Evolutionary conservation across 2,113 vertebrate genomes (phyloP).

Genomic region (Micromys minutus): DNA sequence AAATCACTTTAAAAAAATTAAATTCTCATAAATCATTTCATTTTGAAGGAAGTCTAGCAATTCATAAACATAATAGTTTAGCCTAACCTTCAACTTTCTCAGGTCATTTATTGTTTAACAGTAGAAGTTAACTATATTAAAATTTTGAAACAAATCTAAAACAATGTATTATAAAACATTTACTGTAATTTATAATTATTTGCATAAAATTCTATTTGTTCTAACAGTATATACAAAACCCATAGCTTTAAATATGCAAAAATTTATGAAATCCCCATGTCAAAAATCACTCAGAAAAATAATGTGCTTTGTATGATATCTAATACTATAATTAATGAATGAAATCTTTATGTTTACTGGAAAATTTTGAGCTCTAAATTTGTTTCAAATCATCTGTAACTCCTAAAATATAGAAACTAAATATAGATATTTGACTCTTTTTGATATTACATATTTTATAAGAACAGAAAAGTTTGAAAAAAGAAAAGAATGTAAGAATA

Average conservation of each 20-base stretch:
- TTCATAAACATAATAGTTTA: background rate
- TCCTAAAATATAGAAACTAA: background rate
- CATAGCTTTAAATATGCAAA: background rate
- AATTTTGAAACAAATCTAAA: background rate
- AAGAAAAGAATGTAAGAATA: background rate
- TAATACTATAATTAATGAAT: background rate
- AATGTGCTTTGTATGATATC: background rate
- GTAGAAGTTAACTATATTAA: background rate
- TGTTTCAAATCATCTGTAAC: background rate
- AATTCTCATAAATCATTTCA: background rate
- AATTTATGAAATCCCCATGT: background rate
- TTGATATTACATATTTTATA: background rate
- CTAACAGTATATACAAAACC: background rate
- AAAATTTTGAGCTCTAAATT: background rate
- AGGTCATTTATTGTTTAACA: background rate
- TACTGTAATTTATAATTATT: background rate
- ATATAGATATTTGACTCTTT: background rate
- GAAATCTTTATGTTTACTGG: background rate
- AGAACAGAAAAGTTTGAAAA: background rate
- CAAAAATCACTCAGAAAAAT: background rate
- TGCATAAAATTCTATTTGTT: background rate
- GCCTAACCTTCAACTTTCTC: background rate
- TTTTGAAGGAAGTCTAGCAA: background rate
- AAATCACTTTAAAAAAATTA: background rate
- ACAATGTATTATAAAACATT: background rate